These are phyloP conservation scores for Pomatorhinus ruficollis DNA, from an alignment of 2,113 vertebrate genomes.

Conservation along the genomic window DNA sequence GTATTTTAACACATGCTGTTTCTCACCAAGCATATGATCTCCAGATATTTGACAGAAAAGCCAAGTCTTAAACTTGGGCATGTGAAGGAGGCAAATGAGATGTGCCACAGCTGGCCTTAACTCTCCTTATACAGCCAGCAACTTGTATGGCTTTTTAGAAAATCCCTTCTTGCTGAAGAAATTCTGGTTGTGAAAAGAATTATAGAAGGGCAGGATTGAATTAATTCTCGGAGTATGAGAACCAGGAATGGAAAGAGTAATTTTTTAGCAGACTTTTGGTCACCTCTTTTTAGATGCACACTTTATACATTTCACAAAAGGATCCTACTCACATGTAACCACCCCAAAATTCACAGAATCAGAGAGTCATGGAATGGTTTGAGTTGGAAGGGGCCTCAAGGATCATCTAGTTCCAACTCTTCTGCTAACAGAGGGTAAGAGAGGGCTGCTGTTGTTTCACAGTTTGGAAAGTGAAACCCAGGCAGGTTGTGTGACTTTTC, in stretches of 20 bases:
- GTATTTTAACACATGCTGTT: background rate
- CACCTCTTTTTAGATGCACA: background rate
- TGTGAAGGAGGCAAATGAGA: background rate
- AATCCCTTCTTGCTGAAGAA: background rate
- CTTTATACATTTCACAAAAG: background rate
- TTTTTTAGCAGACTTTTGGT: background rate
- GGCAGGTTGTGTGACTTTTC: background rate
- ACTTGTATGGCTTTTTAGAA: background rate
- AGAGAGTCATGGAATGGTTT: background rate
- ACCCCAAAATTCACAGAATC: background rate
- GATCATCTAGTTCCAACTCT: background rate
- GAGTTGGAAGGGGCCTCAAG: background rate
- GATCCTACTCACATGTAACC: background rate
- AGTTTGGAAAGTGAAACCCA: background rate
- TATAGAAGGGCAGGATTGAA: background rate
- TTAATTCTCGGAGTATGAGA: background rate
- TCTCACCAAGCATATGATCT: background rate
- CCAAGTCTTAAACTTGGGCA: background rate
- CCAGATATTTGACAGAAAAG: background rate
- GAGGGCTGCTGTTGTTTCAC: background rate
- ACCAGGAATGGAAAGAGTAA: background rate
- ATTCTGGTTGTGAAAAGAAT: background rate
- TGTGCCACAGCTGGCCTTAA: background rate
- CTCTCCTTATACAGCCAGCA: background rate
- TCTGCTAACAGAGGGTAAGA: background rate